Percentiles rank a stretch among this genome's conserved stretches.
These are phyloP conservation scores for Mycteria americana DNA, from an alignment of 2,797 vertebrate genomes.

Conservation along the genomic window DNA sequence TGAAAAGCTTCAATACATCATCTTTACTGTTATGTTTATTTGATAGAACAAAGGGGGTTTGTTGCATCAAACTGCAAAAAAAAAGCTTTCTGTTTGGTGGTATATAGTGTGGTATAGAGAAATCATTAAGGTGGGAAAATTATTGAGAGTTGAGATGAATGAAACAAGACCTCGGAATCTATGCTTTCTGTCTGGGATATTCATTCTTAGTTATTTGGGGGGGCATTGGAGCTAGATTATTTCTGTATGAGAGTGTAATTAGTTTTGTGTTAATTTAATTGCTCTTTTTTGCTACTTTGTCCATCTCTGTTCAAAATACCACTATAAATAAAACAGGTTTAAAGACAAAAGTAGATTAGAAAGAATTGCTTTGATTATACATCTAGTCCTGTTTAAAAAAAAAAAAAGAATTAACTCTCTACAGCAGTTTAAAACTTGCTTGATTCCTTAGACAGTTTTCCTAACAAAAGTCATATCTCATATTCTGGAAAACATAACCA, in stretches of 20 bases:
- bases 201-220: background rate
- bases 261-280: background rate
- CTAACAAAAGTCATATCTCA: background rate
- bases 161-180: background rate
- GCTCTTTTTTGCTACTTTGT: background rate
- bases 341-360: background rate
- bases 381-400: background rate
- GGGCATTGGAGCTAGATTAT: background rate
- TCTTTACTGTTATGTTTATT: background rate
- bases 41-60: background rate
- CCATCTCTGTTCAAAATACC: background rate
- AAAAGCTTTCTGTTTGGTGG: background rate
- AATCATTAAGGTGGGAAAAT: background rate
- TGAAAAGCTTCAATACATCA: background rate
- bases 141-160: background rate
- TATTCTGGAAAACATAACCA: background rate
- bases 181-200: background rate
- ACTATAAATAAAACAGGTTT: background rate
- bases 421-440: background rate
- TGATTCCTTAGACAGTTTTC: background rate
- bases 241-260: background rate
- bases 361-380: background rate
- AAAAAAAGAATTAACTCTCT: background rate
- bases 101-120: background rate
- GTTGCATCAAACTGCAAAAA: background rate